Evolutionary conservation across 2,113 vertebrate genomes (phyloP).

Genomic region (Guaruba guarouba): DNA sequence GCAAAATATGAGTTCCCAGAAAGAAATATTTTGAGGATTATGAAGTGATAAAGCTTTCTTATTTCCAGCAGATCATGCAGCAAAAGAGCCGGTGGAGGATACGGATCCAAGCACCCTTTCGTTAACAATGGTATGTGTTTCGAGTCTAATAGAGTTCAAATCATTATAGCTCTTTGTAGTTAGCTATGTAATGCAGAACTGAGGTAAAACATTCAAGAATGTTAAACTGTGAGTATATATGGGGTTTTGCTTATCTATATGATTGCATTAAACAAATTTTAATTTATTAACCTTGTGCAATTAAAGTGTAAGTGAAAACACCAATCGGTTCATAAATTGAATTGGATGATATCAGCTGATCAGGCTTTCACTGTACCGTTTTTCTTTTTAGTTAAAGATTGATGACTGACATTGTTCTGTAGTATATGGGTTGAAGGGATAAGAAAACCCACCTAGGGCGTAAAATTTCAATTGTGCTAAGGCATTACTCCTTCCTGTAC

Average conservation of each 20-base stretch:
- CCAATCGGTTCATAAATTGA: not conserved
- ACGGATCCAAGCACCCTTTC: constrained; percentile 91
- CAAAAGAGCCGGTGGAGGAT: constrained; percentile 91
- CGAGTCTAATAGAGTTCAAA: not conserved
- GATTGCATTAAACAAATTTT: not conserved
- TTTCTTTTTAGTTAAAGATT: not conserved
- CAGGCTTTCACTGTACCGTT: not conserved
- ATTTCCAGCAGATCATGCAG: constrained; percentile 72
- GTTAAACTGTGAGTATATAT: not conserved
- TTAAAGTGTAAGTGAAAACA: not conserved
- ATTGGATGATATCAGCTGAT: not conserved
- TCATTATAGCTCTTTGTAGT: not conserved
- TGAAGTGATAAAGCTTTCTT: not conserved
- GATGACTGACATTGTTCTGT: not conserved
- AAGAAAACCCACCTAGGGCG: not conserved
- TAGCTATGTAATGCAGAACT: not conserved
- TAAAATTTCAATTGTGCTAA: not conserved
- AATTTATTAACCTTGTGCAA: not conserved
- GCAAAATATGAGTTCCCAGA: not conserved
- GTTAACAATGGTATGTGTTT: constrained; percentile 80
- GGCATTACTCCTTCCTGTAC: not conserved
- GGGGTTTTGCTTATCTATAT: not conserved
- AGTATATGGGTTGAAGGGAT: not conserved
- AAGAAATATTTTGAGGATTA: not conserved
- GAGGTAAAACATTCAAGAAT: not conserved